Evolutionary conservation across 2,888 invertebrate species (phyloP), one percentile per base, ranked within the genome.

Genomic region (Lumbricus terrestris): DNA sequence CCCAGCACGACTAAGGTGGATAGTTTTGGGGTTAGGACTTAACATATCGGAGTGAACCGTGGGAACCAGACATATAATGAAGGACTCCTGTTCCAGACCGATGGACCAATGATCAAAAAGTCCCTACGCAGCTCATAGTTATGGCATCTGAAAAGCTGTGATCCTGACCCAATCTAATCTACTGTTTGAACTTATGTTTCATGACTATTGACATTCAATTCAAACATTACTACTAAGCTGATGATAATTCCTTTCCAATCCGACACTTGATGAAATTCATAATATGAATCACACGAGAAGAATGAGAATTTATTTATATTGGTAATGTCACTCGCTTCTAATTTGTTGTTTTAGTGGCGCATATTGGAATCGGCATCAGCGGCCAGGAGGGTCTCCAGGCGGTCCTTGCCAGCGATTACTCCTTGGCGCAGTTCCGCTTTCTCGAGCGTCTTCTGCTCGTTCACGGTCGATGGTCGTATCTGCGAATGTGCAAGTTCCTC

Each of bases 321-420:
- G n/a, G 29, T 8, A 69, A n/a, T 69, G n/a, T 69, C 69, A n/a
- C 2, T 69, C 29, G 29, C 1, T 69, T 69, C n/a, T 69, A n/a
- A 69, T 85, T 85, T 85, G 34, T 34, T 85, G 42, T 29, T 33
- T 88, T 38, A 85, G 85, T 85, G 85, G 85, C 85, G 1, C 85
- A 85, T 37, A 85, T 85, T 93, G 99, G 99, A 91, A 98, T 99
- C 88, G 99, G 99, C 34, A 99, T 99, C 93, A 98, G 98, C 42
- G 99, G 99, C 0, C 98, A 98, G 95, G 99, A 99, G 95, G 99
- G 99, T 42, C 97, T 98, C 96, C 99, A 99, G 95, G 99, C 99
- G 6, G 99, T 99, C 88, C 96, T 99, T 88, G 98, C 99, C 88
- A 98, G 98, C 23, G 99, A 99, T 96, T 99, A 98, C 96, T 97